phyloP scores from a whole-genome alignment of 1,140 invertebrate genomes.

The Oryctes rhinoceros region DNA sequence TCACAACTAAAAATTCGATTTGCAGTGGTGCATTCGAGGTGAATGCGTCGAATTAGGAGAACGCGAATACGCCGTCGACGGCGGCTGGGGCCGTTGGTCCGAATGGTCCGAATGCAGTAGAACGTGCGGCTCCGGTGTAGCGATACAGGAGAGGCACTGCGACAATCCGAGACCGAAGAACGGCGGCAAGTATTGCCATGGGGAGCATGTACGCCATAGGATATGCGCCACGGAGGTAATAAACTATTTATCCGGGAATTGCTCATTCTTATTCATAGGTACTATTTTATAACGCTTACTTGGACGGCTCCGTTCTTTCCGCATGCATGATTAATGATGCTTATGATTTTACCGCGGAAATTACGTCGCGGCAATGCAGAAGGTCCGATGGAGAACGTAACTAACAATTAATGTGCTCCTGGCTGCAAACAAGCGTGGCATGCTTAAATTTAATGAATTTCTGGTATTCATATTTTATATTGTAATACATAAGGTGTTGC shows the following conservation, averaged over 20 bases:
- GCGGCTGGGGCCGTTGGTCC: slow-evolving; percentile 67
- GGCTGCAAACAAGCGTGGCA: no score
- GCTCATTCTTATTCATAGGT: slow-evolving; percentile 15
- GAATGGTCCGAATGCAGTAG: slow-evolving; percentile 67
- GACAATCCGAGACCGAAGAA: slow-evolving; percentile 63
- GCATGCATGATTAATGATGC: no score
- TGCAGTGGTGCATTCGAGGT: slow-evolving; percentile 70
- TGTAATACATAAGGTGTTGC: no score
- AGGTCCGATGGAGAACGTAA: no score
- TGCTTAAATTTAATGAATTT: no score
- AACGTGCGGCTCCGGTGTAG: slow-evolving; percentile 69
- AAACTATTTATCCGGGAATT: neutral
- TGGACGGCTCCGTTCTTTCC: no score
- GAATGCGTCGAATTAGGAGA: slow-evolving; percentile 67
- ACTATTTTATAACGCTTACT: neutral
- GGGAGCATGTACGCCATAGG: slow-evolving; percentile 60
- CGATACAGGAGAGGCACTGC: slow-evolving; percentile 58
- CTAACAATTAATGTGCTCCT: no score
- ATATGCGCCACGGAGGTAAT: slow-evolving; percentile 68
- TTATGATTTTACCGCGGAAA: no score
- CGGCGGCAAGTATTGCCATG: slow-evolving; percentile 67
- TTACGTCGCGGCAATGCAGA: no score
- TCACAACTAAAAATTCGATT: neutral
- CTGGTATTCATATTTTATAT: no score
- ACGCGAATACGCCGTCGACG: slow-evolving; percentile 65